Conservation (phyloP, 2,888 invertebrate genomes). For the Cerastis leucographa region DNA sequence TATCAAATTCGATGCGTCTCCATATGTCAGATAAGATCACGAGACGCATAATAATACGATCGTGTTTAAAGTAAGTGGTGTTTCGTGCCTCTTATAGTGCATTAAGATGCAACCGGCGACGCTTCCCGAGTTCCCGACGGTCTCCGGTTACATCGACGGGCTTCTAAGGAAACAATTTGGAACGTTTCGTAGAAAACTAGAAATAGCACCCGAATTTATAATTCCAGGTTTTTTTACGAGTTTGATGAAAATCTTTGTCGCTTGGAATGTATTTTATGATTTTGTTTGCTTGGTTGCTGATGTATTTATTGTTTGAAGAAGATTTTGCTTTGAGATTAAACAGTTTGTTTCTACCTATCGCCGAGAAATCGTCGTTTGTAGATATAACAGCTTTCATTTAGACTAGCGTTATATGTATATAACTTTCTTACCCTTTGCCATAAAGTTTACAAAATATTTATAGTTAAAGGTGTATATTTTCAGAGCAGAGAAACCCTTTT, state of each 20-base stretch:
- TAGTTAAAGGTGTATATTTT: constrained; percentile 21
- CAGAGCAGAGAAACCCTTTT: constrained; percentile 2
- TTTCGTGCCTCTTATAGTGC: constrained; percentile 70
- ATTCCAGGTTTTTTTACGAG: constrained; percentile 24
- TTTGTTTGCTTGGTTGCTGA: constrained; percentile 17
- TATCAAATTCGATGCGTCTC: constrained; percentile 63
- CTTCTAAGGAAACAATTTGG: constrained; percentile 71
- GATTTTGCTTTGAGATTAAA: constrained; percentile 11
- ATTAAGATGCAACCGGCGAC: constrained; percentile 77
- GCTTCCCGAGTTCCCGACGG: constrained; percentile 65
- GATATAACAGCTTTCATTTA: constrained; percentile 10
- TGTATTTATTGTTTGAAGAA: constrained; percentile 13
- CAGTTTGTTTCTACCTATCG: not conserved
- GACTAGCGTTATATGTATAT: not conserved
- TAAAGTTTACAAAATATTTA: constrained; percentile 31
- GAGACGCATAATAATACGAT: constrained; percentile 79
- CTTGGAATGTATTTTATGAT: constrained; percentile 13
- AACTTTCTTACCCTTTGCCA: constrained; percentile 1
- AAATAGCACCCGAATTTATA: constrained; percentile 55
- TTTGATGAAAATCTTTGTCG: constrained; percentile 41
- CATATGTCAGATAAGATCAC: constrained; percentile 75
- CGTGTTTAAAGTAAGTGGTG: constrained; percentile 78
- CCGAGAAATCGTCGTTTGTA: constrained; percentile 11
- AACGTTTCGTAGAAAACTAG: constrained; percentile 60
- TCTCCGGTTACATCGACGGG: constrained; percentile 72